These are phyloP conservation scores for Circaetus gallicus DNA, from an alignment of 2,113 vertebrate species.

Conservation along the genomic window DNA sequence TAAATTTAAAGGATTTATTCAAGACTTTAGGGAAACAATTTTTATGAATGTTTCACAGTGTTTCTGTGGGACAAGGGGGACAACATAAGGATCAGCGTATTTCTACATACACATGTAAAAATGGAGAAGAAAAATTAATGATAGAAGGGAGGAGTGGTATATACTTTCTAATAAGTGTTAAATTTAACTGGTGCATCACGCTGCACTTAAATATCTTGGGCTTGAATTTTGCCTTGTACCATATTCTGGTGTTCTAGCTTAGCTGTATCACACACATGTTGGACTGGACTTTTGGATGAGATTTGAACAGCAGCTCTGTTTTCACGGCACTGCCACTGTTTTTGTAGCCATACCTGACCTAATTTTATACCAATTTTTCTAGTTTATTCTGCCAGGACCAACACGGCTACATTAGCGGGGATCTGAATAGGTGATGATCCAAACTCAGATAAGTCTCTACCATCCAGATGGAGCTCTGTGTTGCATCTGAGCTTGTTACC, in stretches of 20 bases:
- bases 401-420: not conserved
- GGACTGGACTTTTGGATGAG: not conserved
- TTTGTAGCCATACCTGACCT: not conserved
- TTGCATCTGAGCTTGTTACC: fast-evolving
- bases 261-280: not conserved
- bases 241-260: not conserved
- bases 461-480: not conserved
- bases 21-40: not conserved
- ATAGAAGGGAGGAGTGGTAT: not conserved
- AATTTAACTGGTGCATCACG: not conserved
- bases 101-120: not conserved
- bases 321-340: not conserved
- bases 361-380: not conserved
- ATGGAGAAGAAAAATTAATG: not conserved
- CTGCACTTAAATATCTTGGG: not conserved
- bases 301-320: not conserved
- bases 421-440: not conserved
- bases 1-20: not conserved
- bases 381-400: not conserved
- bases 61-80: not conserved
- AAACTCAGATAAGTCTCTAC: not conserved
- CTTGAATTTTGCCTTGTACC: not conserved
- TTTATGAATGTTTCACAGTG: not conserved
- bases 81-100: not conserved
- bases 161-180: not conserved